Evolutionary conservation across 2,888 invertebrate genomes (phyloP), one percentile per base, ranked within the genome.

Genomic region (Galerucella calmariensis): DNA sequence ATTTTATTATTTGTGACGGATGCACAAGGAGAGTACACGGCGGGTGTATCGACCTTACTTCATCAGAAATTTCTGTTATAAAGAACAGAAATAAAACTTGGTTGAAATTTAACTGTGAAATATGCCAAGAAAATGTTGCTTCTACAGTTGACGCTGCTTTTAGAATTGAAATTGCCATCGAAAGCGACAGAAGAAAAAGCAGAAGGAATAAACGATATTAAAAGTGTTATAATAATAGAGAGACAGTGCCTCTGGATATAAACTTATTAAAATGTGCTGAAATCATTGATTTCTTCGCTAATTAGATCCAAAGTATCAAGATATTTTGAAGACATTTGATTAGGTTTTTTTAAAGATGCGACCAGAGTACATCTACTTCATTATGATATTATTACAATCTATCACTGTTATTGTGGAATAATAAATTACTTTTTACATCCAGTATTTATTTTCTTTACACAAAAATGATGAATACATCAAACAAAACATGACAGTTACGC

Each of bases 31-130:
- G 16, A 56, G 56, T 56, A 16, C 56, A 56, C 20, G 56, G 56
- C 2, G n/a, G 20, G 2, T 56, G 56, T 16, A 16, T 56, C 10
- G 9, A 56, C 3, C 56, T 56, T 1, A 56, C 8, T 56, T 10
- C 56, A 10, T 56, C 16, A 56, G 56, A 56, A 56, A 56, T 56
- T 20, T 8, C 10, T 56, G 20, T 56, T 56, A 56, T 56, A 20
- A 56, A 56, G 10, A 56, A 56, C 16, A 56, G 56, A 20, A 56
- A 56, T 56, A 56, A 56, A 16, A 16, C 0, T 56, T 56, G 56
- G 56, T 56, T 56, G 20, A 56, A 20, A 20, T 56, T 56, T 16
- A 56, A 56, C 20, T 56, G 56, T 20, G 56, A 56, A 56, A 56
- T 56, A 56, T 56, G 56, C 16, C 56, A 56, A 56, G 56, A 56